These are phyloP conservation scores for Philotrypesis tridentata DNA, from an alignment of 1,140 invertebrate species.

Conservation along the genomic window DNA sequence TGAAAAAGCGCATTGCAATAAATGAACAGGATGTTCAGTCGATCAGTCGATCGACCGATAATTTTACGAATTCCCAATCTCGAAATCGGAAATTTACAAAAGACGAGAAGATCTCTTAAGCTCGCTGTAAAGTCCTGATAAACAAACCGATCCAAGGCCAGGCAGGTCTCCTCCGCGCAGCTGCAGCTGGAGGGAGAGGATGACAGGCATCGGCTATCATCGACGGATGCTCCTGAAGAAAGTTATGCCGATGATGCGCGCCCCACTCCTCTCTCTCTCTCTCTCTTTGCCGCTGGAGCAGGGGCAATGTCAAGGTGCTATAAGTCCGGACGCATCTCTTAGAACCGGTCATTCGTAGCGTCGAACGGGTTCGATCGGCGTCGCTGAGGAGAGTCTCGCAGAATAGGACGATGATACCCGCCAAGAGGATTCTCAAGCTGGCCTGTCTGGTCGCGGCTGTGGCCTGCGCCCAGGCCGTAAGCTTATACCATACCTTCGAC, in stretches of 20 bases:
- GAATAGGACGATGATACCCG: neutral
- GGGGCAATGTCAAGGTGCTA: slow-evolving; percentile 74
- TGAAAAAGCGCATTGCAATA: too few relatives aligned
- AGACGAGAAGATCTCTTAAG: too few relatives aligned
- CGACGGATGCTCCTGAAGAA: slow-evolving; percentile 28
- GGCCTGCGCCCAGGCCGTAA: slow-evolving; percentile 53
- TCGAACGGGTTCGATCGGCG: slow-evolving; percentile 56
- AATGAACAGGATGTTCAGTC: too few relatives aligned
- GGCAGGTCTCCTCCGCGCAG: neutral
- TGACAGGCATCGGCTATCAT: neutral
- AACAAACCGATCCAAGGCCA: neutral
- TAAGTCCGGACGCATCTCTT: slow-evolving; percentile 67
- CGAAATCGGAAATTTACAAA: too few relatives aligned
- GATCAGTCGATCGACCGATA: too few relatives aligned
- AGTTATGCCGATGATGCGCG: neutral
- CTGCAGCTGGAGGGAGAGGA: neutral
- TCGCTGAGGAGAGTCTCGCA: neutral
- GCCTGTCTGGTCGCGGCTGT: neutral
- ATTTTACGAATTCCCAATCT: too few relatives aligned
- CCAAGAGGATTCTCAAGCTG: neutral
- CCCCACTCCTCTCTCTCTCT: slow-evolving; percentile 33
- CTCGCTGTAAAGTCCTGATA: too few relatives aligned
- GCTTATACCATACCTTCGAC: slow-evolving; percentile 67
- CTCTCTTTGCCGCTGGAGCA: slow-evolving; percentile 8
- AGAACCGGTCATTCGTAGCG: slow-evolving; percentile 64